A percentile compares a stretch with the other conserved stretches of the same genome.
Conservation (phyloP, 2,113 vertebrate species). For the Pogona vitticeps region DNA sequence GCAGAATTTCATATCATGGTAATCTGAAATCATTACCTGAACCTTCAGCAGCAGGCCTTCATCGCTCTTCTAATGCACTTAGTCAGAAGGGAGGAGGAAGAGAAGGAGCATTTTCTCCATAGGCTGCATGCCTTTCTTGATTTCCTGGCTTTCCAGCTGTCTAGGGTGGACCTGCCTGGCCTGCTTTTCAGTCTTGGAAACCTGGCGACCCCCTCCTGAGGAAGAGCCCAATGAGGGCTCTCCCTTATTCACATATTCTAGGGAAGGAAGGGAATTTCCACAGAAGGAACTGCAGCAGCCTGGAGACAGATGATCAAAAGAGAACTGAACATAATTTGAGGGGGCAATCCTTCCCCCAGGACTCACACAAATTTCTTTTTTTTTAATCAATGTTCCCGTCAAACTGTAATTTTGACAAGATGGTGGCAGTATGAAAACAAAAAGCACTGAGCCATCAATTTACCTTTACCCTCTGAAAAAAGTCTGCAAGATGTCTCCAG, state of each 20-base stretch:
- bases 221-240: no score
- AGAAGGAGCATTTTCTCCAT: no score
- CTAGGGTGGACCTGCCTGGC: no score
- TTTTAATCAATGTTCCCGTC: background rate
- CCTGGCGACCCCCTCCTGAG: no score
- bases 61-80: background rate
- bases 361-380: background rate
- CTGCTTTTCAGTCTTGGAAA: no score
- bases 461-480: background rate
- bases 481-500: background rate
- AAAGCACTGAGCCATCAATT: no score
- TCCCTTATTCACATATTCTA: background rate
- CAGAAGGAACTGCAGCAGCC: background rate
- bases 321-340: background rate
- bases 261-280: background rate
- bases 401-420: background rate
- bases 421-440: no score
- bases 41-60: background rate
- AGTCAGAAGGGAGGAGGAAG: background rate
- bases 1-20: background rate
- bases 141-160: no score
- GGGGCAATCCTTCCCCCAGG: background rate
- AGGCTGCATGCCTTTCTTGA: no score
- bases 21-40: background rate
- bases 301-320: background rate